Evolutionary conservation across 1,140 invertebrate species (phyloP).

Genomic region (Ylistrum balloti): DNA sequence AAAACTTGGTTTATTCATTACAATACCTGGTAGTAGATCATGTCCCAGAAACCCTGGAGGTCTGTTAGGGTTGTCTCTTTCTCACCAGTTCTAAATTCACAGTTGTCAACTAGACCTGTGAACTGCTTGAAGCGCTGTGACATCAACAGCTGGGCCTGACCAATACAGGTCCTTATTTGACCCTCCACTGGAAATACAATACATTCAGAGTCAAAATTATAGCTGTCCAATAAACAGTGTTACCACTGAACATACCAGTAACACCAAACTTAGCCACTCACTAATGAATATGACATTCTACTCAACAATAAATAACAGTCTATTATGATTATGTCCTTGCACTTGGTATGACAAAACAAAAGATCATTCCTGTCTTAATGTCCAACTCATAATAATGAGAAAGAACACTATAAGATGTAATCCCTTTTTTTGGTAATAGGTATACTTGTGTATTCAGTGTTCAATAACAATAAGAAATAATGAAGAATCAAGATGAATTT

Average conservation of each 20-base stretch:
- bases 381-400: neutral
- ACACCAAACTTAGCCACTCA: too few relatives aligned
- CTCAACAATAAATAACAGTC: too few relatives aligned
- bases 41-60: constrained; percentile 91
- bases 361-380: neutral
- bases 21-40: constrained; percentile 87
- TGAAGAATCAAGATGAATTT: too few relatives aligned
- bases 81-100: constrained; percentile 85
- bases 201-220: neutral
- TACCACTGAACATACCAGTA: constrained; percentile 13
- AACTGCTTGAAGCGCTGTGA: constrained; percentile 88
- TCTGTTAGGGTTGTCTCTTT: constrained; percentile 86
- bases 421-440: too few relatives aligned
- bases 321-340: too few relatives aligned
- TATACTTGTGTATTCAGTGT: too few relatives aligned
- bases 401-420: too few relatives aligned
- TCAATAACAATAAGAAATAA: too few relatives aligned
- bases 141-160: constrained; percentile 87
- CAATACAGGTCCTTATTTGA: constrained; percentile 87
- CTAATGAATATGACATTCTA: too few relatives aligned
- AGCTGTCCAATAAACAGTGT: neutral
- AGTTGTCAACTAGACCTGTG: constrained; percentile 85
- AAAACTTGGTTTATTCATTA: too few relatives aligned
- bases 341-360: too few relatives aligned
- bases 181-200: constrained; percentile 81